Base-by-base conservation (phyloP, 2,888 invertebrate genomes). In the Ptychoptera albimana region DNA sequence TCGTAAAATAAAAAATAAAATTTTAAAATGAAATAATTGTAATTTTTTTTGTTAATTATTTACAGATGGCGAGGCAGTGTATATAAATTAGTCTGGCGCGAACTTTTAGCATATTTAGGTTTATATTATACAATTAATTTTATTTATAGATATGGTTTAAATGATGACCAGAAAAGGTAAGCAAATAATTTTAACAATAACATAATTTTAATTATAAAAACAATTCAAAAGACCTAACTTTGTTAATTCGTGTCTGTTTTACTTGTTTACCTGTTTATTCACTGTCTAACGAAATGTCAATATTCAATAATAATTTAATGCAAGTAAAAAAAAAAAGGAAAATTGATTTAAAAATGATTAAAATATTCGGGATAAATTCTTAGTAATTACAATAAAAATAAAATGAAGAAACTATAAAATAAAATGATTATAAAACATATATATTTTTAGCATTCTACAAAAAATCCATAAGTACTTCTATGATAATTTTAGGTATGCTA, bases 31-130 rank as follows among this genome's bases (percentile, higher is more conserved):
- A 23, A 23, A 23, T 5, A 23, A 23, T 23, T 23, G n/a, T 23
- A 3, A 5, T 23, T 23, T 7, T 23, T 23, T 15, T 15, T 1
- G 57, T 55, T 47, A 50, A 59, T 60, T 58, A 56, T 55, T 76
- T 74, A 43, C 78, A 89, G 91, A 76, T 93, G 93, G 93, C 75
- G 83, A 60, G 92, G 92, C 57, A 92, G 92, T 62, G 89, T 93
- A 37, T 93, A 93, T 74, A 93, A 93, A 74, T 69, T 93, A 63
- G 81, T 93, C 51, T 93, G 91, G 89, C 77, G 89, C 55, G 93
- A 93, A 71, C 71, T 92, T 51, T 65, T 89, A 59, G 85, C 87
- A 46, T 93, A 91, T 69, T 75, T 87, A 60, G 72, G 78, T 54
- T 66, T 89, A 53, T 93, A 89, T 70, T 86, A 85, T 68, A 73